These are phyloP conservation scores for Petrolisthes manimaculis DNA, from an alignment of 2,888 invertebrate genomes.

Conservation along the genomic window DNA sequence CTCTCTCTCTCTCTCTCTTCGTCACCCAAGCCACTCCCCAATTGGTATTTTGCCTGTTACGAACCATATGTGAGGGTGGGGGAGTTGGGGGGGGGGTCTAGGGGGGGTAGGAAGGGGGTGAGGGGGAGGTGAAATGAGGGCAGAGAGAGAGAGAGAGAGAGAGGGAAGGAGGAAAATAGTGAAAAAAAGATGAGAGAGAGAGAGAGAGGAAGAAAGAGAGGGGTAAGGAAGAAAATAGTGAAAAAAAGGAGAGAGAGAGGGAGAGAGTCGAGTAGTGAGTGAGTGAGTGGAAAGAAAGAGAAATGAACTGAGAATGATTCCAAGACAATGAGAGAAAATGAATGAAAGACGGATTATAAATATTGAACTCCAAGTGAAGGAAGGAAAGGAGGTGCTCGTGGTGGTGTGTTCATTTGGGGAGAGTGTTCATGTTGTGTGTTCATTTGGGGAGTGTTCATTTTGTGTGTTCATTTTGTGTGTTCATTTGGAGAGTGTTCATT, in stretches of 20 bases:
- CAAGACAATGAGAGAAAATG: too few relatives aligned
- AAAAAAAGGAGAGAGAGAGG: background rate
- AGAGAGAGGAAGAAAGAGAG: constrained; percentile 2
- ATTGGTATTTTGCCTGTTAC: constrained; percentile 41
- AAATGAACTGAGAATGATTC: too few relatives aligned
- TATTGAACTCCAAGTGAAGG: too few relatives aligned
- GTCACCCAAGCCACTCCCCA: background rate
- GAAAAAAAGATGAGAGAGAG: background rate
- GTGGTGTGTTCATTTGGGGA: too few relatives aligned
- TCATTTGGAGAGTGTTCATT: too few relatives aligned
- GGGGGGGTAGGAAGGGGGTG: background rate
- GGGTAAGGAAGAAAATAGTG: background rate
- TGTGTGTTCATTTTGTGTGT: too few relatives aligned
- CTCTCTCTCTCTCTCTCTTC: background rate
- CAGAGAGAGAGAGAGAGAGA: background rate
- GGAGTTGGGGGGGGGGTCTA: background rate
- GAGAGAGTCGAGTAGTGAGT: background rate
- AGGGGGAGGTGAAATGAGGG: background rate
- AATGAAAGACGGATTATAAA: too few relatives aligned
- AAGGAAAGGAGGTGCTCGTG: too few relatives aligned
- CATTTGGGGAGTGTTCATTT: too few relatives aligned
- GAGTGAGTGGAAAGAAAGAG: too few relatives aligned
- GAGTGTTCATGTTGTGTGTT: too few relatives aligned
- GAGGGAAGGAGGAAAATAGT: background rate
- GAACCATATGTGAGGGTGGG: constrained; percentile 37